Percentiles rank a stretch among this genome's conserved stretches.
Evolutionary conservation across 1,140 invertebrate species (phyloP).

Genomic region (Bombyx mandarina): DNA sequence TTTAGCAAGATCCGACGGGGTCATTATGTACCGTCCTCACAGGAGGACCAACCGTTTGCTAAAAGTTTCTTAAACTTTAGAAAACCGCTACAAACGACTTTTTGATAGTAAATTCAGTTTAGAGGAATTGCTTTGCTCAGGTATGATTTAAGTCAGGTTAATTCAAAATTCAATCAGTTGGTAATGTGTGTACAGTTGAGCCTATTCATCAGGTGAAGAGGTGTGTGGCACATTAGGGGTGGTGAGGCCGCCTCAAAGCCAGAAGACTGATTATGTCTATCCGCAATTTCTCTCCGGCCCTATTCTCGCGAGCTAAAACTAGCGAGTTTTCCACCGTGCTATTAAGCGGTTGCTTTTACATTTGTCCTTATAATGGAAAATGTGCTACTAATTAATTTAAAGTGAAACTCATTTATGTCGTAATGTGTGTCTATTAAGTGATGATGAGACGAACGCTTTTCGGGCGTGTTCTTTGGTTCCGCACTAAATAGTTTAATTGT

Average conservation of each 20-base stretch:
- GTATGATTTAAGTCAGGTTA: slow-evolving; percentile 11
- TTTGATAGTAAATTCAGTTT: slow-evolving; percentile 22
- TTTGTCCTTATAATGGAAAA: slow-evolving; percentile 71
- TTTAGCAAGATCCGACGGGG: slow-evolving; percentile 67
- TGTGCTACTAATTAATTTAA: slow-evolving; percentile 70
- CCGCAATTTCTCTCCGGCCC: slow-evolving; percentile 67
- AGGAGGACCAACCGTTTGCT: slow-evolving; percentile 33
- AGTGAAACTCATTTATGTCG: slow-evolving; percentile 68
- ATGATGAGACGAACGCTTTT: slow-evolving; percentile 54
- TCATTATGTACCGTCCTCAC: slow-evolving; percentile 54
- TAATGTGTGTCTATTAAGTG: slow-evolving; percentile 65
- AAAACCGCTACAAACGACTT: neutral
- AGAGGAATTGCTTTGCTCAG: too few relatives aligned
- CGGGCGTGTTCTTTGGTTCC: slow-evolving; percentile 26
- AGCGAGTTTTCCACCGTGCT: slow-evolving; percentile 68
- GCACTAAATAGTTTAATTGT: slow-evolving; percentile 32
- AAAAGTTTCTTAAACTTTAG: slow-evolving; percentile 29
- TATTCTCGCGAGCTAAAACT: slow-evolving; percentile 70
- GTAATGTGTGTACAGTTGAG: slow-evolving; percentile 25
- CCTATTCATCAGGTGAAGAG: slow-evolving; percentile 62
- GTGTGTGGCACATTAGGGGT: slow-evolving; percentile 57
- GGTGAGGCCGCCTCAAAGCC: slow-evolving; percentile 62
- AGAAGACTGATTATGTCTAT: slow-evolving; percentile 71
- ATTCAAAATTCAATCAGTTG: slow-evolving; percentile 10
- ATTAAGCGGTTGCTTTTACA: slow-evolving; percentile 70